These are phyloP conservation scores for Gymnarchus niloticus DNA, from an alignment of 2,113 vertebrate genomes.

Conservation along the genomic window DNA sequence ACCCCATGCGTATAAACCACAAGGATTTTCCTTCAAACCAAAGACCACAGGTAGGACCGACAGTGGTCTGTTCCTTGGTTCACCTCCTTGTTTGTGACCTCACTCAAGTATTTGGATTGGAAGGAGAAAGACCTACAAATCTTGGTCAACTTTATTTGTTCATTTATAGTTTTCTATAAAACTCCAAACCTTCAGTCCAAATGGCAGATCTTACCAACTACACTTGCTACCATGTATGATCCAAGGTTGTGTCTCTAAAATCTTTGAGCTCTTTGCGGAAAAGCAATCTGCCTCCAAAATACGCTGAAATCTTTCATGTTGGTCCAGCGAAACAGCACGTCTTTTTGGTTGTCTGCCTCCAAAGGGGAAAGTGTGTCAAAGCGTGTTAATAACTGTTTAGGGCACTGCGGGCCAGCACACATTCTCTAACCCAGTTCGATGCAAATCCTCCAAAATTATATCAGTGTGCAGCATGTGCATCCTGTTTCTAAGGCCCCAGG, in stretches of 20 bases:
- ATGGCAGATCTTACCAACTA: background rate
- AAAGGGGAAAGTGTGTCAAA: background rate
- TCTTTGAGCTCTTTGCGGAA: background rate
- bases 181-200: background rate
- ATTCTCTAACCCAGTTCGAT: conserved; percentile 26
- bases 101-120: background rate
- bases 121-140: background rate
- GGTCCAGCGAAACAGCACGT: background rate
- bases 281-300: background rate
- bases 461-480: background rate
- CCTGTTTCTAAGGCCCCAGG: conserved; percentile 10
- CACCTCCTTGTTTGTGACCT: background rate
- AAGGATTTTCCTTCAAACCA: conserved; percentile 15
- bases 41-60: background rate
- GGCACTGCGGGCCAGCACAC: background rate
- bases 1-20: conserved; percentile 5
- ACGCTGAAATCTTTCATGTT: background rate
- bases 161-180: background rate
- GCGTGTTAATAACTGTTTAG: conserved; percentile 16
- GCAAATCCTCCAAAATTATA: conserved; percentile 19
- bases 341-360: background rate
- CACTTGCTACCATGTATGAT: background rate
- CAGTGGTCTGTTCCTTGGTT: background rate
- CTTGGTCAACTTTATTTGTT: background rate
- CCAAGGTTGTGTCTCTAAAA: background rate